These are phyloP conservation scores for Coelinius sp. DNA, from an alignment of 2,888 invertebrate genomes.

Conservation along the genomic window DNA sequence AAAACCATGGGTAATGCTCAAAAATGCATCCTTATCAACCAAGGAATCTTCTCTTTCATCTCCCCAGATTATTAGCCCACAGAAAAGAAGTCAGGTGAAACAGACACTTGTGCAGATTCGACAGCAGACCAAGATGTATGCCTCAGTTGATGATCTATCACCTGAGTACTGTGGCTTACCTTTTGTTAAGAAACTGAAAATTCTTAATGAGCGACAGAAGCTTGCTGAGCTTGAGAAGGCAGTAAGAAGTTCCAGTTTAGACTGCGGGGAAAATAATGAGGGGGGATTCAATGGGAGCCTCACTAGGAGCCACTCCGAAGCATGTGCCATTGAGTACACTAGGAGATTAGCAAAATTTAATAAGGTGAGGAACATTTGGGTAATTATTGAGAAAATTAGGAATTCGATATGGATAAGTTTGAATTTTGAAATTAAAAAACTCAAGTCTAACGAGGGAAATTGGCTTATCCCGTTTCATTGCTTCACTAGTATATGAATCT, in stretches of 20 bases:
- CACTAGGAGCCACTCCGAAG: conserved; percentile 86
- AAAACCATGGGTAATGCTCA: conserved; percentile 84
- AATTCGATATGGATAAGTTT: too few species aligned
- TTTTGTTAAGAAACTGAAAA: conserved; percentile 90
- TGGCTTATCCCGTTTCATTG: too few species aligned
- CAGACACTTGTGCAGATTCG: conserved; percentile 61
- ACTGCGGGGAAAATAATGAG: conserved; percentile 77
- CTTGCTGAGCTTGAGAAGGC: conserved; percentile 85
- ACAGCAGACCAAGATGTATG: conserved; percentile 77
- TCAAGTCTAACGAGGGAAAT: too few species aligned
- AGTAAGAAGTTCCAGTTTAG: conserved; percentile 86
- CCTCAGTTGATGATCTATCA: conserved; percentile 88
- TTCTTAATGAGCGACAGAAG: conserved; percentile 89
- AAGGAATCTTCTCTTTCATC: conserved; percentile 47
- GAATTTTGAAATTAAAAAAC: too few species aligned
- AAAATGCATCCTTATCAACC: conserved; percentile 75
- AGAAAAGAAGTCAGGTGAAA: conserved; percentile 53
- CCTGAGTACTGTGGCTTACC: conserved; percentile 90
- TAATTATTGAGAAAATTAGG: neutral
- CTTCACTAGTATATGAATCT: too few species aligned
- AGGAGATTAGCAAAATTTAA: conserved; percentile 66
- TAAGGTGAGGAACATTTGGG: conserved; percentile 53
- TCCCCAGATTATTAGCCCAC: conserved; percentile 55
- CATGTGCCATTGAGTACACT: conserved; percentile 80
- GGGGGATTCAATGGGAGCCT: conserved; percentile 74